Percentiles rank a stretch among this genome's conserved stretches.
Evolutionary conservation across 2,888 invertebrate genomes (phyloP).

Genomic region (Scaptomyza tumidula): DNA sequence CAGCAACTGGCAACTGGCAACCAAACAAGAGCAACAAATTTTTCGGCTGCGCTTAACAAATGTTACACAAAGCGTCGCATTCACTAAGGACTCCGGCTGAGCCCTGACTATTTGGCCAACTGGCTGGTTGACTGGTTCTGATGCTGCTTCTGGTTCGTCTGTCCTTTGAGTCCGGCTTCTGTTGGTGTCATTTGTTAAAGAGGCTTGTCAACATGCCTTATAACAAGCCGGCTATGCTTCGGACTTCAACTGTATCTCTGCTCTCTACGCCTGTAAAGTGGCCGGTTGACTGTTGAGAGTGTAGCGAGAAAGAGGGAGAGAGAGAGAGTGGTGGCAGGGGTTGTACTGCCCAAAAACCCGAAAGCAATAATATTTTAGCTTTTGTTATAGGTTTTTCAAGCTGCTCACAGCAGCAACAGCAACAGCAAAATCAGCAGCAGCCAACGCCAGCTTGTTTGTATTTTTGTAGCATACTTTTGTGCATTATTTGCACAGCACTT

Average conservation of each 20-base stretch:
- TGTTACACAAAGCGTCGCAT: slow-evolving; percentile 68
- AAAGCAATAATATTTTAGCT: slow-evolving; percentile 79
- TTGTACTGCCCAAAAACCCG: slow-evolving; percentile 33
- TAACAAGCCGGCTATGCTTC: slow-evolving; percentile 78
- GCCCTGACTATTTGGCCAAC: slow-evolving; percentile 69
- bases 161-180: slow-evolving; percentile 64
- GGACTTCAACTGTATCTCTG: slow-evolving; percentile 44
- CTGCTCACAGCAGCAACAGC: slow-evolving; percentile 44
- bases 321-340: neutral
- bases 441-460: slow-evolving; percentile 65
- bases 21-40: slow-evolving; percentile 67
- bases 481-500: slow-evolving; percentile 79
- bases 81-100: slow-evolving; percentile 34
- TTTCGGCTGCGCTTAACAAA: slow-evolving; percentile 72
- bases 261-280: slow-evolving; percentile 51
- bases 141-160: slow-evolving; percentile 30
- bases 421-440: slow-evolving; percentile 27
- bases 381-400: slow-evolving; percentile 75
- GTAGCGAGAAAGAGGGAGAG: neutral
- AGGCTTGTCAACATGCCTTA: slow-evolving; percentile 83
- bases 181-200: slow-evolving; percentile 83
- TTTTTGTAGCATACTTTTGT: slow-evolving; percentile 77
- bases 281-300: slow-evolving; percentile 35
- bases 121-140: slow-evolving; percentile 50
- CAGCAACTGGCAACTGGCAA: slow-evolving; percentile 57